Conservation (phyloP, 2,113 vertebrate species). For the Pipa parva region DNA sequence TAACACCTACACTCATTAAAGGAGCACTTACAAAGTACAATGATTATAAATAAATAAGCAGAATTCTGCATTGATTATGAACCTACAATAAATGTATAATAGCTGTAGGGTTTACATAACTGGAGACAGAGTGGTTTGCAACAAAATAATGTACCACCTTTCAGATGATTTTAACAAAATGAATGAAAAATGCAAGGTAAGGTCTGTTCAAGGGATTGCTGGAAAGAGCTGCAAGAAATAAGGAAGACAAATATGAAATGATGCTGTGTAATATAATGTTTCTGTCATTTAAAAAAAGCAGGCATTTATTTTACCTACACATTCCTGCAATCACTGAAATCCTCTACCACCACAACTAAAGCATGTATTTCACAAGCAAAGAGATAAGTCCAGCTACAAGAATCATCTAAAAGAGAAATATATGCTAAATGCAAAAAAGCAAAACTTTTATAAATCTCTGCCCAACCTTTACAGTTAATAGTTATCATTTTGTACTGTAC, state of each 20-base stretch:
- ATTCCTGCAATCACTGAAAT: background rate
- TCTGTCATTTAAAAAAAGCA: background rate
- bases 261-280: background rate
- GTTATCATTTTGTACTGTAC: slow-evolving; percentile 25
- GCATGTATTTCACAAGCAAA: background rate
- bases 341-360: background rate
- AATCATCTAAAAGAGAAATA: slow-evolving; percentile 6
- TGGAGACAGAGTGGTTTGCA: too few species aligned
- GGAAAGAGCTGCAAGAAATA: too few species aligned
- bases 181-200: too few species aligned
- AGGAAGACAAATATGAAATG: background rate
- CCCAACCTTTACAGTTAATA: slow-evolving; percentile 14
- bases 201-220: too few species aligned
- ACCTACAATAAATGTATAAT: too few species aligned
- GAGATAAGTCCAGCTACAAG: background rate
- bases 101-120: too few species aligned
- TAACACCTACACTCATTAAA: too few species aligned
- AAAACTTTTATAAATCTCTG: slow-evolving; percentile 1
- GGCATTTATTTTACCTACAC: background rate
- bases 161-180: too few species aligned
- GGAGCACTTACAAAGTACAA: too few species aligned
- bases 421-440: background rate
- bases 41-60: too few species aligned
- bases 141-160: too few species aligned
- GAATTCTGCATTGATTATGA: too few species aligned